Conservation (phyloP, 2,888 invertebrate genomes). For the Campoplex capitator region DNA sequence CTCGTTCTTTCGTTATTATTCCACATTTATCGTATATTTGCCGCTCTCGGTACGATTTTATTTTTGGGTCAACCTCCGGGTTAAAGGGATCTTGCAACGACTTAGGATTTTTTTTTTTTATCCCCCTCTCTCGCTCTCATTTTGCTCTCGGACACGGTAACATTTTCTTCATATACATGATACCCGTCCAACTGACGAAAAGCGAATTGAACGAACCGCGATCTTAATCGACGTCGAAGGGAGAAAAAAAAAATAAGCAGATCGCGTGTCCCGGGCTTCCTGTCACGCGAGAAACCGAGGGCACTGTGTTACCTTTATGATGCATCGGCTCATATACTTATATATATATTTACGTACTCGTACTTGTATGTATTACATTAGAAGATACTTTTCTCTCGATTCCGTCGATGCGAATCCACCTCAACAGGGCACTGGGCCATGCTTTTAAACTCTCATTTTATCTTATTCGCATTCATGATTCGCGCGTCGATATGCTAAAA, state of each 20-base stretch:
- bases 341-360: constrained; percentile 13
- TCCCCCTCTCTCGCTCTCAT: not conserved
- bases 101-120: not conserved
- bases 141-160: not conserved
- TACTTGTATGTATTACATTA: constrained; percentile 20
- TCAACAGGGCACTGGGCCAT: constrained; percentile 76
- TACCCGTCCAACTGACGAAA: not conserved
- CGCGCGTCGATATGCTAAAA: not conserved
- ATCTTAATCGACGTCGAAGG: constrained; percentile 72
- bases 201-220: constrained; percentile 45
- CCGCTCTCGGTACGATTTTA: not conserved
- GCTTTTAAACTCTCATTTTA: not conserved
- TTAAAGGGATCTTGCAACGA: not conserved
- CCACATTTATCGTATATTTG: not conserved
- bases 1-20: not conserved
- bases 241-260: constrained; percentile 62
- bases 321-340: constrained; percentile 10
- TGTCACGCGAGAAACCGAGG: constrained; percentile 74
- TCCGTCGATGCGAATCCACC: constrained; percentile 56
- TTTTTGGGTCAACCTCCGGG: not conserved
- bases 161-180: not conserved
- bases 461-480: not conserved
- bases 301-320: constrained; percentile 35
- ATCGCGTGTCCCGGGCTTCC: constrained; percentile 76
- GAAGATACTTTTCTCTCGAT: constrained; percentile 49